phyloP scores from a whole-genome alignment of 2,113 vertebrate genomes.

The Suricata suricatta region DNA sequence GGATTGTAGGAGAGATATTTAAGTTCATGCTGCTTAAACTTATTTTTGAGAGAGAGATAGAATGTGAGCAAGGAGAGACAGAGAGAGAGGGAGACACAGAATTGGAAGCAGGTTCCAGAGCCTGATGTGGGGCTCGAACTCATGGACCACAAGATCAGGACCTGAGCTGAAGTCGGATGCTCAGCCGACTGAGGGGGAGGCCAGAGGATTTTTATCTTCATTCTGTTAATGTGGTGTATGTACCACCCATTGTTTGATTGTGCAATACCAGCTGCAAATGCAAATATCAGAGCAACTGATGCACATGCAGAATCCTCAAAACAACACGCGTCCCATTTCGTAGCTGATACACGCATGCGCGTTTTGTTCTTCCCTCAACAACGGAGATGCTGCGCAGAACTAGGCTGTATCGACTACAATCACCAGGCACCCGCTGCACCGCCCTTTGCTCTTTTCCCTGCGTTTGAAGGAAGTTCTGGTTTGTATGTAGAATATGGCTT shows the following conservation, averaged over 20 bases:
- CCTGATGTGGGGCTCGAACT: no score
- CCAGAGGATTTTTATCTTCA: not conserved
- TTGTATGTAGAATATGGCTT: accelerated
- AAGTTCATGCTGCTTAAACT: not conserved
- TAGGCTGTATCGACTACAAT: accelerated
- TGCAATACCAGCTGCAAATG: not conserved
- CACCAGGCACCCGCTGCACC: accelerated
- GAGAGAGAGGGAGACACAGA: no score
- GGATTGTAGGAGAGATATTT: not conserved
- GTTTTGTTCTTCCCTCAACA: not conserved
- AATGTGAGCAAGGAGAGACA: no score
- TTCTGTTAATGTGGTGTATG: not conserved
- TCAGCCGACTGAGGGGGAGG: no score
- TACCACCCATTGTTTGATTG: not conserved
- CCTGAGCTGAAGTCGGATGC: no score
- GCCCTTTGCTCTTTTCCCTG: not conserved
- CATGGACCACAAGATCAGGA: no score
- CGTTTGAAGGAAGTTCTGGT: not conserved
- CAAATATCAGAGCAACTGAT: not conserved
- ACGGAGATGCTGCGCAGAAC: accelerated
- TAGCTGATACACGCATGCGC: accelerated
- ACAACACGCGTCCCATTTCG: accelerated
- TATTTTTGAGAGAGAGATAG: no score
- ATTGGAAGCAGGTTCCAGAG: no score
- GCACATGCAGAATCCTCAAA: accelerated